Evolutionary conservation across 1,140 invertebrate genomes (phyloP), one percentile per base, ranked within the genome.

Genomic region (Philaenus spumarius): DNA sequence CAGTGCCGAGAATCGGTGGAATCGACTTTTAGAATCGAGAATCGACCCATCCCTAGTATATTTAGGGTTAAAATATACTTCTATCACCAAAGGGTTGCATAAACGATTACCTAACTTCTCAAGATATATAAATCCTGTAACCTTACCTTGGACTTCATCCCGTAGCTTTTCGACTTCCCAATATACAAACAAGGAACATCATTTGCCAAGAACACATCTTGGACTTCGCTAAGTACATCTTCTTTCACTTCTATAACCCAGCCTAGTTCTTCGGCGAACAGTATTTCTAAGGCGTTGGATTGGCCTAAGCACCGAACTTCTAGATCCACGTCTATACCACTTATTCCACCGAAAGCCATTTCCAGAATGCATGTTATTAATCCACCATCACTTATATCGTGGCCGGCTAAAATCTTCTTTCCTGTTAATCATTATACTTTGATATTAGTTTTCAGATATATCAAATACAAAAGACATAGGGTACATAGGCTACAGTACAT

Each of bases 351-450:
- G 70, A 98, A 95, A 26, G 87, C 86, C 95, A 98, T 98, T 77
- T 99, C 96, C 34, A 98, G 67, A 0, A 95, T 67, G 68, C 89
- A 93, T 0, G 88, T 90, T 26, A 98, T 77, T 3, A 98, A 73
- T 22, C 96, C 96, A 37, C 96, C 96, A 76, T 98, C 96, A 72
- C 94, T 97, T 1, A 98, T 78, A 74, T 99, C 96, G 72, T 99
- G 96, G 1, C 95, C 94, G n/a, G 95, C 80, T 14, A 88, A 71
- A 7, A 97, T 69, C 68, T 83, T 81, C 0, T 77, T 77, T 45
- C 87, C 85, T 89, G 63, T 50, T 73, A n/a, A n/a, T n/a, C n/a
- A n/a, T n/a, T n/a, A n/a, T n/a, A n/a, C n/a, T n/a, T n/a, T n/a
- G n/a, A n/a, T n/a, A n/a, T n/a, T n/a, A n/a, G n/a, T n/a, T n/a